Evolutionary conservation across 1,140 invertebrate genomes (phyloP).

Genomic region (Saccostrea glomerata): DNA sequence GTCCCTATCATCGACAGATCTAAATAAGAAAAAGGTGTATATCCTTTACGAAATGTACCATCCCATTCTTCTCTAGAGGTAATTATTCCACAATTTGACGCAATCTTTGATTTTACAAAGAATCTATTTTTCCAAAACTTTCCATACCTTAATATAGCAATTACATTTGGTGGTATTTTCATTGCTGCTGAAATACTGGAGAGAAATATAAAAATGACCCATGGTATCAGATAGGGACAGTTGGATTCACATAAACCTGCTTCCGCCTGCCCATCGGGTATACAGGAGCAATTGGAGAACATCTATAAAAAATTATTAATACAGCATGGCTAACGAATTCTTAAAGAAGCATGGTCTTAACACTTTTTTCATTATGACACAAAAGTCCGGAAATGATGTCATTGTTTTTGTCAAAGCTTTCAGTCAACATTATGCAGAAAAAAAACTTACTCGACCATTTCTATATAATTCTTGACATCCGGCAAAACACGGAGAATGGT

Average conservation of each 20-base stretch:
- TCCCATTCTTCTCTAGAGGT: too few relatives aligned
- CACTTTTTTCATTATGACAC: too few relatives aligned
- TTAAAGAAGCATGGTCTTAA: too few relatives aligned
- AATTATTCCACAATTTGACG: too few relatives aligned
- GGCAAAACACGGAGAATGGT: not conserved
- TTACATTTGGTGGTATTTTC: constrained; percentile 20
- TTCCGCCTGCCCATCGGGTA: not conserved
- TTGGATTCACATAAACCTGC: not conserved
- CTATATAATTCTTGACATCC: not conserved
- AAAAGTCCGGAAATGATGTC: too few relatives aligned
- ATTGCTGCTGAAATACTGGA: not conserved
- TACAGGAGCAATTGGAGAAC: constrained; percentile 15
- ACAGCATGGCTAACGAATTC: too few relatives aligned
- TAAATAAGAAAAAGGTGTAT: too few relatives aligned
- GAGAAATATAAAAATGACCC: not conserved
- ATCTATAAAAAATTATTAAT: not conserved
- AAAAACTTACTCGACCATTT: not conserved
- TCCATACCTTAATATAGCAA: constrained; percentile 39
- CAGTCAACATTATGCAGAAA: too few relatives aligned
- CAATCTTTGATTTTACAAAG: too few relatives aligned
- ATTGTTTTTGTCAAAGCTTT: too few relatives aligned
- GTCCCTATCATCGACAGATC: not conserved
- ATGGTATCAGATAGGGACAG: constrained; percentile 1
- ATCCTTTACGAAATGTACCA: too few relatives aligned
- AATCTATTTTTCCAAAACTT: too few relatives aligned